Evolutionary conservation across 2,888 invertebrate genomes (phyloP).

Genomic region (Gasteruption jaculator): DNA sequence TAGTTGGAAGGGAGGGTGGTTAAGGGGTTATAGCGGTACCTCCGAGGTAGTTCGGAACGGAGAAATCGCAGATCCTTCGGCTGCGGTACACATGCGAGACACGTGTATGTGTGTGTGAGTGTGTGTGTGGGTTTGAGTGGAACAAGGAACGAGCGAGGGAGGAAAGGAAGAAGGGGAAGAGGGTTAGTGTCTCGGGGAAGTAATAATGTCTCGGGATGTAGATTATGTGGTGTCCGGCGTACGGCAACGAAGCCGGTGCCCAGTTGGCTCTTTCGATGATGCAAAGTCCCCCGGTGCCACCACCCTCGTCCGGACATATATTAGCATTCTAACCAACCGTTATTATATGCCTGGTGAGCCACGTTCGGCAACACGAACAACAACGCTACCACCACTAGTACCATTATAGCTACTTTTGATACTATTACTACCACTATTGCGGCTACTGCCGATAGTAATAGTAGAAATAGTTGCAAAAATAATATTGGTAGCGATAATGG

Average conservation of each 20-base stretch:
- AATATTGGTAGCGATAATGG: too few relatives aligned
- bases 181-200: constrained; percentile 50
- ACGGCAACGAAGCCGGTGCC: constrained; percentile 44
- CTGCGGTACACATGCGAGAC: too few relatives aligned
- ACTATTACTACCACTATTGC: constrained; percentile 9
- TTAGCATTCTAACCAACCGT: constrained; percentile 52
- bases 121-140: too few relatives aligned
- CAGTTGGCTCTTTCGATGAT: constrained; percentile 51
- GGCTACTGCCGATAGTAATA: too few relatives aligned
- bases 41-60: too few relatives aligned
- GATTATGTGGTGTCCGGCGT: constrained; percentile 50
- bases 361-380: constrained; percentile 40
- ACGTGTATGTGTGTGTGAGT: too few relatives aligned
- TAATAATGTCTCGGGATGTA: constrained; percentile 50
- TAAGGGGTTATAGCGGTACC: too few relatives aligned
- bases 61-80: too few relatives aligned
- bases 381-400: constrained; percentile 10
- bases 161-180: too few relatives aligned
- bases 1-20: too few relatives aligned
- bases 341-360: constrained; percentile 51
- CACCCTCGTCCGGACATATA: constrained; percentile 49
- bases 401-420: constrained; percentile 5
- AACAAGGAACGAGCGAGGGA: too few relatives aligned
- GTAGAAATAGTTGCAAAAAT: too few relatives aligned
- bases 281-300: constrained; percentile 50